Percentiles rank a stretch among this genome's conserved stretches.
Evolutionary conservation across 2,113 vertebrate genomes (phyloP).

Genomic region (Dendrocopos noguchii): DNA sequence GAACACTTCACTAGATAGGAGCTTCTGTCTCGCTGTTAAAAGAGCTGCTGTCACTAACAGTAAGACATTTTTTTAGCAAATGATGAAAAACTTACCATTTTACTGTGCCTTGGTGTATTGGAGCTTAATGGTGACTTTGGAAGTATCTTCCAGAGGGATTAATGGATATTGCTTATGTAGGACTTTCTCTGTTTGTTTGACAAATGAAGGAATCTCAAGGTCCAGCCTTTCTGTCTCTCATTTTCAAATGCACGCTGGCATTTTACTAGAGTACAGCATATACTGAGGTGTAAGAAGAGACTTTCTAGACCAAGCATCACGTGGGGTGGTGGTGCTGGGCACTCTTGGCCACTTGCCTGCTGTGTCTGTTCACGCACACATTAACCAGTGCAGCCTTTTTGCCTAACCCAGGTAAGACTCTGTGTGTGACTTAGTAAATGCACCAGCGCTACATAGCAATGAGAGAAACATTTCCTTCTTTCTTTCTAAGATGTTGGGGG

Average conservation of each 20-base stretch:
- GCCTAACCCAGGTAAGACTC: too few relatives aligned
- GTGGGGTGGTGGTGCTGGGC: background rate
- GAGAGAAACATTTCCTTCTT: background rate
- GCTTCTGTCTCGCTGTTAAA: background rate
- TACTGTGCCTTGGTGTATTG: background rate
- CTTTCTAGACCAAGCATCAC: background rate
- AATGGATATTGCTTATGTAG: background rate
- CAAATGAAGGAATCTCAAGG: background rate
- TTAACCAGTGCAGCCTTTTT: background rate
- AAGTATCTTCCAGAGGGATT: background rate
- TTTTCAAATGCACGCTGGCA: background rate
- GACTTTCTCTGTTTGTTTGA: background rate
- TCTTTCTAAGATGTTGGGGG: too few relatives aligned
- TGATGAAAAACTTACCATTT: background rate
- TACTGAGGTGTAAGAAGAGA: background rate
- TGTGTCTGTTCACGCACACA: background rate
- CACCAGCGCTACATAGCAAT: background rate
- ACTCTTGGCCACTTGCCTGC: accelerated
- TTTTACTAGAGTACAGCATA: too few relatives aligned
- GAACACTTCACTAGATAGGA: background rate
- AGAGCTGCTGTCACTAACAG: background rate
- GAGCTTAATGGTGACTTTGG: background rate
- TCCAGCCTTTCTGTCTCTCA: background rate
- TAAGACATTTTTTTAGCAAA: background rate
- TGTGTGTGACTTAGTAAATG: background rate